These are phyloP conservation scores for Aramus guarauna DNA, from an alignment of 2,113 vertebrate genomes.

Conservation along the genomic window DNA sequence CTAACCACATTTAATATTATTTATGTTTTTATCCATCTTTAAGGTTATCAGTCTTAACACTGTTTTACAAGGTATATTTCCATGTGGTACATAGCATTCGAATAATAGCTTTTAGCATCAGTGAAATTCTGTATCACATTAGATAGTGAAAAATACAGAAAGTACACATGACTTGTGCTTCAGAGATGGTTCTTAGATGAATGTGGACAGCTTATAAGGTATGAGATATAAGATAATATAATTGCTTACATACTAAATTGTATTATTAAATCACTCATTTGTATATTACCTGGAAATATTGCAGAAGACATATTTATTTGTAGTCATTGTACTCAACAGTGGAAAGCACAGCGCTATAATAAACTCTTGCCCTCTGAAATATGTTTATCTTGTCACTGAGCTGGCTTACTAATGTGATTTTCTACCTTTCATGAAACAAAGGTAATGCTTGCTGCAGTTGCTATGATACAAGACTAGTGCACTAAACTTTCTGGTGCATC, in stretches of 20 bases:
- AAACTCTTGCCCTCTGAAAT: slow-evolving; percentile 7
- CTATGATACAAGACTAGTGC: neutral
- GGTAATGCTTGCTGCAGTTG: neutral
- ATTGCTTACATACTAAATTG: neutral
- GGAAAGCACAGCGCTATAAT: neutral
- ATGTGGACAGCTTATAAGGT: neutral
- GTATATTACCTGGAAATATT: neutral
- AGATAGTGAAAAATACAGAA: neutral
- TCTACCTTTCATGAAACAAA: neutral
- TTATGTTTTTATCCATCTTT: neutral
- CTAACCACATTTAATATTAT: neutral
- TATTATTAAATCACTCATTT: neutral
- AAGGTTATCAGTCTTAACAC: neutral
- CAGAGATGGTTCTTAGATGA: neutral
- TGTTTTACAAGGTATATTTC: neutral
- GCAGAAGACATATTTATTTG: neutral
- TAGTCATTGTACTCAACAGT: neutral
- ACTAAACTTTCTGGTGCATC: neutral
- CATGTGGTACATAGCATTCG: neutral
- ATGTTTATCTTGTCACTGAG: slow-evolving; percentile 9
- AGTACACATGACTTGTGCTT: neutral
- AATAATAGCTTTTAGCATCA: neutral
- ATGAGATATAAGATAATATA: neutral
- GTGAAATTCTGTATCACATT: neutral
- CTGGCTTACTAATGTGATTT: neutral